A percentile compares a stretch with the other conserved stretches of the same genome.
Evolutionary conservation across 1,140 invertebrate genomes (phyloP).

Genomic region (Leguminivora glycinivorella): DNA sequence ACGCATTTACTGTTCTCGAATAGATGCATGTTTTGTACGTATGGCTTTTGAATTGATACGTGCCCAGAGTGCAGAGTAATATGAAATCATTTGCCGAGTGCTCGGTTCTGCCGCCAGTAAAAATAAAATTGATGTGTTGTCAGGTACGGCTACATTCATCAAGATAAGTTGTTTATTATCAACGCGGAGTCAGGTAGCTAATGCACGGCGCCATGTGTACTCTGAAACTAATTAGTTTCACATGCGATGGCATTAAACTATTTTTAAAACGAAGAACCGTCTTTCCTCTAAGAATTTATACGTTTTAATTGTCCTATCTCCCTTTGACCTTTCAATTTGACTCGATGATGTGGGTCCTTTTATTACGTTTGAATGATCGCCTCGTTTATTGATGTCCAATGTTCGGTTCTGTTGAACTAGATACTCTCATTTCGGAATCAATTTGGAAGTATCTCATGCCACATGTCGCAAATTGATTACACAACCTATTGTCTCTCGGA

Average conservation of each 20-base stretch:
- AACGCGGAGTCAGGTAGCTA: conserved; percentile 14
- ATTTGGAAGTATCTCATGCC: neutral
- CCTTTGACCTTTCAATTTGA: conserved; percentile 41
- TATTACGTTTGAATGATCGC: conserved; percentile 33
- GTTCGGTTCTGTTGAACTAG: conserved; percentile 32
- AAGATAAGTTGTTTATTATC: conserved; percentile 18
- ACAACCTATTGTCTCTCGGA: conserved; percentile 13
- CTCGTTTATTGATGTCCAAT: conserved; percentile 28
- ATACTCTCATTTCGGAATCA: conserved; percentile 22
- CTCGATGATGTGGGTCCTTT: conserved; percentile 34
- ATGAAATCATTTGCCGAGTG: conserved; percentile 17
- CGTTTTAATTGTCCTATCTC: conserved; percentile 35
- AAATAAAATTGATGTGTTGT: neutral
- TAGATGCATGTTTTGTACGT: conserved; percentile 19
- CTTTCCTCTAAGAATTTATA: neutral
- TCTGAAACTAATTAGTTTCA: conserved; percentile 35
- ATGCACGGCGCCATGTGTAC: conserved; percentile 19
- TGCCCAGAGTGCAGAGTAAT: conserved; percentile 8
- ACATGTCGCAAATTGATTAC: conserved; percentile 26
- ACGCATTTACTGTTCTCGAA: conserved; percentile 18
- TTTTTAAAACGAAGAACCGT: conserved; percentile 1
- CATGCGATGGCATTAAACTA: conserved; percentile 14
- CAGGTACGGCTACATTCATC: neutral
- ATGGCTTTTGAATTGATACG: conserved; percentile 22
- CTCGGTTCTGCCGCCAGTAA: neutral